Percentiles rank a stretch among this genome's conserved stretches.
phyloP scores from a whole-genome alignment of 2,797 vertebrate species.

The Bucorvus abyssinicus region DNA sequence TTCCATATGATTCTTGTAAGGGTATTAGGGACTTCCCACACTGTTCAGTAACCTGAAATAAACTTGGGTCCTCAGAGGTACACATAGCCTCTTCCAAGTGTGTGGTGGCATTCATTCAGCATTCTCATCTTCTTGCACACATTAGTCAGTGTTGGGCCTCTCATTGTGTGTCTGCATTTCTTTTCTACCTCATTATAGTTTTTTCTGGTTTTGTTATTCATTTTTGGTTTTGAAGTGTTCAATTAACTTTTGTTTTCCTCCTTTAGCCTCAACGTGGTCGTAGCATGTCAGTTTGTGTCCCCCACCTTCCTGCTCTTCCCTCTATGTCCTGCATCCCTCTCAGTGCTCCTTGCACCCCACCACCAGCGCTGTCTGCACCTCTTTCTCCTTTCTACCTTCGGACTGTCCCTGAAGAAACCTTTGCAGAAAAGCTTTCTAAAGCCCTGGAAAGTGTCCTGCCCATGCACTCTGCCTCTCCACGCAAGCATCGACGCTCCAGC shows the following conservation, averaged over 20 bases:
- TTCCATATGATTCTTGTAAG: not conserved
- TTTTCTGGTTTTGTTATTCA: constrained; percentile 45
- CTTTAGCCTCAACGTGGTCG: constrained; percentile 86
- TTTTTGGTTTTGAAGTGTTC: constrained; percentile 62
- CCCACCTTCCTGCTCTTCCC: constrained; percentile 85
- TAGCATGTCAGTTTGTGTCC: constrained; percentile 98
- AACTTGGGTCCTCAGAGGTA: constrained; percentile 5
- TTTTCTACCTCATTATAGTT: constrained; percentile 65
- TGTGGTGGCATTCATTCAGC: constrained; percentile 39
- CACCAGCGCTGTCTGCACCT: constrained; percentile 78
- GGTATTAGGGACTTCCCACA: not conserved
- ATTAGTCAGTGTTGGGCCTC: not conserved
- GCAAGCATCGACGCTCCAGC: constrained; percentile 90
- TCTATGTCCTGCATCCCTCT: constrained; percentile 81
- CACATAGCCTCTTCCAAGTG: not conserved
- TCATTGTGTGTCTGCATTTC: constrained; percentile 64
- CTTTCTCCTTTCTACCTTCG: constrained; percentile 81
- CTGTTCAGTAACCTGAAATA: not conserved
- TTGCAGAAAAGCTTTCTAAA: constrained; percentile 94
- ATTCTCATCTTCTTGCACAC: not conserved
- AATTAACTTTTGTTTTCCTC: constrained; percentile 76
- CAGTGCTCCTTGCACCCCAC: constrained; percentile 87
- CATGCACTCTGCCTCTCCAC: constrained; percentile 86
- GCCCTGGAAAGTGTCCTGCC: constrained; percentile 95
- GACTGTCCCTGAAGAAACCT: constrained; percentile 87